Evolutionary conservation across 2,113 vertebrate genomes (phyloP).

Genomic region (human (Homo sapiens)): GRCh38 chr5:119405501-119406000

Average conservation of each 20-base stretch:
- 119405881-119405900: neutral
- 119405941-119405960: neutral
- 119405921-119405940: neutral
- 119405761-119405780: neutral
- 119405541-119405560: neutral
- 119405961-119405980: neutral
- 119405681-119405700: neutral
- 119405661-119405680: neutral
- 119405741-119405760: neutral
- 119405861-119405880: neutral
- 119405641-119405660: neutral
- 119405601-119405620: neutral
- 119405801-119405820: neutral
- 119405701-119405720: neutral
- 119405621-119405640: neutral
- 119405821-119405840: neutral
- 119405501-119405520: neutral
- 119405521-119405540: neutral
- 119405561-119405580: neutral
- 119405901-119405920: neutral
- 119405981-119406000: neutral
- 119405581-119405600: neutral
- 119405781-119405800: neutral
- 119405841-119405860: neutral
- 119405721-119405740: neutral